Base-by-base conservation (phyloP, 2,888 invertebrate genomes). In the Creontiades dilutus region DNA sequence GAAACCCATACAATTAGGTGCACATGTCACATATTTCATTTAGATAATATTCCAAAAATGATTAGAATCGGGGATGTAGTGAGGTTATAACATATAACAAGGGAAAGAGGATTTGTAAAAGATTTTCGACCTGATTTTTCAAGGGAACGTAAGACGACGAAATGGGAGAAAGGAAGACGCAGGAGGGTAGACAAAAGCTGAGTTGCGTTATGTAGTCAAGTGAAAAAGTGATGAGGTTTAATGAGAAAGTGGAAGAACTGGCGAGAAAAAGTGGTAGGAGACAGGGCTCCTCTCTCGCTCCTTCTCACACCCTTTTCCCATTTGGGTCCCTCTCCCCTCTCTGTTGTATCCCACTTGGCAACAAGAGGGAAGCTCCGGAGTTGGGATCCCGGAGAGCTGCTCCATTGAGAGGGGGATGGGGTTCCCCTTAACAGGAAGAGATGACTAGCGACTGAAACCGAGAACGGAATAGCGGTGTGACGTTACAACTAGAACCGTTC, bases 191-290 rank as follows among this genome's bases (percentile, higher is more conserved):
- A 37, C 46, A 19, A 19, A 78, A 78, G 46, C 78, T 2, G 46
- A 78, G 78, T 19, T 46, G 78, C 76, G 78, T 78, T 78, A 78
- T 78, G 78, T 14, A 78, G 78, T 78, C 78, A 46, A 78, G 78
- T 78, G 47, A 78, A 78, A 78, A 78, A 78, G 78, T 78, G 78
- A 78, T 78, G 78, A 78, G 78, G 78, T 78, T 78, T 78, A 78
- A 78, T 78, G 78, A 78, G 78, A 46, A 78, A 46, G 78, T 37
- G 78, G 78, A 19, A 16, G 28, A 28, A 27, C 76, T 27, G 46
- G 47, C 4, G 78, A 9, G 78, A 78, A 46, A 47, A 46, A 47
- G 75, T 16, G 12, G 47, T 11, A 19, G 46, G 46, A 16, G 78
- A 7, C 46, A 37, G 4, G 4, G 37, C 46, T 13, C 76, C 78